A percentile compares a stretch with the other conserved stretches of the same genome.
Evolutionary conservation across 2,888 invertebrate genomes (phyloP).

Genomic region (Mesorhabditis sp.): DNA sequence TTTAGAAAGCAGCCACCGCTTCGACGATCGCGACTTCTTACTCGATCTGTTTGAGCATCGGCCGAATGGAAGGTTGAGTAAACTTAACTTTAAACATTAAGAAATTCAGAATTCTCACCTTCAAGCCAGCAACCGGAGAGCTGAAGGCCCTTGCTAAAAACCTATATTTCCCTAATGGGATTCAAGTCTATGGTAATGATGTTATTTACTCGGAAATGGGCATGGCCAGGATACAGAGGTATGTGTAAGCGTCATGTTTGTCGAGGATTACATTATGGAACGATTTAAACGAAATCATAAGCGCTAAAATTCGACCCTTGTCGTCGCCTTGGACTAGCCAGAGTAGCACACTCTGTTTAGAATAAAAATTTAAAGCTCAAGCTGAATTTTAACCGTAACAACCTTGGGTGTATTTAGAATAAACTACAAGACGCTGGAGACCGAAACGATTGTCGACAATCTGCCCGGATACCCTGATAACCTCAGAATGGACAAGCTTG

Average conservation of each 20-base stretch:
- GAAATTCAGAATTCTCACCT: constrained; percentile 14
- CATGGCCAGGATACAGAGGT: constrained; percentile 29
- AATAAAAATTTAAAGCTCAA: no score
- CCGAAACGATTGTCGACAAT: constrained; percentile 25
- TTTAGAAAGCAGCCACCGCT: constrained; percentile 22
- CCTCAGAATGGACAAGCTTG: constrained; percentile 23
- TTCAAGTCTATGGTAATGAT: constrained; percentile 25
- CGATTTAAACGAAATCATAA: no score
- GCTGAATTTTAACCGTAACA: no score
- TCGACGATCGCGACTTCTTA: constrained; percentile 35
- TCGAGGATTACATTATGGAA: no score
- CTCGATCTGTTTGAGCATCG: constrained; percentile 35
- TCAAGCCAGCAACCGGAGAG: constrained; percentile 24
- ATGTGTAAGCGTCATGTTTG: no score
- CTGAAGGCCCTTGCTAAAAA: constrained; percentile 24
- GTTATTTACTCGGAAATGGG: constrained; percentile 38
- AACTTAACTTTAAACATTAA: not conserved
- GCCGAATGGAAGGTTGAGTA: constrained; percentile 31
- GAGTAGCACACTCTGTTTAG: no score
- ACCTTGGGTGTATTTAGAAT: not conserved
- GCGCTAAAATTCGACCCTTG: no score
- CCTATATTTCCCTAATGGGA: constrained; percentile 40
- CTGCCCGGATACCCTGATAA: constrained; percentile 45
- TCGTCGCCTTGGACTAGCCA: no score
- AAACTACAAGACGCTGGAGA: constrained; percentile 5